Base-by-base conservation (phyloP, 2,113 vertebrate species). In the Grantiella picta region DNA sequence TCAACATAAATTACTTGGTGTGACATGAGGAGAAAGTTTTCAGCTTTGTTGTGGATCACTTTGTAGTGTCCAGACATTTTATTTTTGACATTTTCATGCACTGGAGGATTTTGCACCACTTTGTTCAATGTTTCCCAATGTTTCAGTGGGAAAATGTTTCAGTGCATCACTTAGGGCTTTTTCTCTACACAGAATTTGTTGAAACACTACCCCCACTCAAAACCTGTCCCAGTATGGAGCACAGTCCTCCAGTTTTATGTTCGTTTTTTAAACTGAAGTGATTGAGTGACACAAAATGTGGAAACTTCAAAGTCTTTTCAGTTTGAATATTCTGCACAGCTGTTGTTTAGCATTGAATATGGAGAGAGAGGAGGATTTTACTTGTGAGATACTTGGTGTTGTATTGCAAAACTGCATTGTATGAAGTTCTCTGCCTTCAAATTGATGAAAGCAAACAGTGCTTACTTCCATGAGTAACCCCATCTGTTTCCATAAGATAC, bases 381-480 rank as follows among this genome's bases (percentile, higher is more conserved):
- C 89, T 78, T 81, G 54, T 52, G 86, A 89, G 89, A 81, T 89
- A 40, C 71, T 92, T 68, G 69, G 89, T 94, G 89, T 75, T 86
- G 44, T 92, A 60, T 95, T 94, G 91, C 92, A 92, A 78, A 95
- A 90, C 72, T 83, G 50, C 69, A 36, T 84, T 92, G 75, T 84
- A 36, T 79, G 86, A 82, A 89, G 81, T 63, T 28, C 38, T 79
- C 69, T 78, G 52, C 44, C 40, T 91, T 89, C 80, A 71, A 52
- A 72, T 1, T 89, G 72, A 60, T 94, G 91, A 94, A 92, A 92
- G 77, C 52, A 82, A 95, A 89, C 31, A 70, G 52, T 11, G 6
- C 57, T 90, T 71, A 42, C 33, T 90, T 89, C 76, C 53, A 36
- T 81, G 92, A 94, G 89, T 81, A 94, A 92, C 38, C 17, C 80